Evolutionary conservation across 2,797 vertebrate species (phyloP), one percentile per base, ranked within the genome.

Genomic region (Mionectes olivaceus): DNA sequence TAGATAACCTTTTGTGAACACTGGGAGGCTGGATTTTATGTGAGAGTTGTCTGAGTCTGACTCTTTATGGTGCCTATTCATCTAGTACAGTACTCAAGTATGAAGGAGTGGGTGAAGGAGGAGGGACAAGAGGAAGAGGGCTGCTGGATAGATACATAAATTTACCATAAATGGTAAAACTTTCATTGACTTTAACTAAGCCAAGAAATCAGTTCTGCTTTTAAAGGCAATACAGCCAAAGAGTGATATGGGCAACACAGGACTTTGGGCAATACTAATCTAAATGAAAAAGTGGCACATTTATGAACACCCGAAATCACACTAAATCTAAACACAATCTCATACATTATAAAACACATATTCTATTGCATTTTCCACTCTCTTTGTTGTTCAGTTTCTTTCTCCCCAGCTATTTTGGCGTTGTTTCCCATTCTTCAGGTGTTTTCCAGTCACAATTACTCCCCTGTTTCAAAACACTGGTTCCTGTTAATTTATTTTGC

Each of bases 1-100:
- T 33, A 96, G 96, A 97, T 96, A 97, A 95, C 93, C 93, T 97
- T 97, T 86, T 80, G 92, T 94, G 94, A 94, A 76, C 64, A 77
- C 85, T 95, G 94, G 95, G 93, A 97, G 97, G 92, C 95, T 95
- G 95, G 97, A 96, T 96, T 97, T 98, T 97, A 97, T 97, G 94
- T 93, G 93, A 97, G 94, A 94, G 77, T 94, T 96, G 82, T 91
- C 86, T 81, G 74, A 83, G 55, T 71, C 60, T 6, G 74, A 93
- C 86, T 94, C 93, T 96, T 97, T 97, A 88, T 88, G 93, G 90
- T 96, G 83, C 73, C 83, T 96, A 95, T 97, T 97, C 90, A 95
- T 97, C 94, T 89, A 95, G 87, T 93, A 90, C 41, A 52, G 55
- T 70, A 88, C 43, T 91, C 47, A 63, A 90, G 47, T 56, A 79